A percentile compares a stretch with the other conserved stretches of the same genome.
Conservation (phyloP, 2,888 invertebrate genomes). For the Penaeus monodon region DNA sequence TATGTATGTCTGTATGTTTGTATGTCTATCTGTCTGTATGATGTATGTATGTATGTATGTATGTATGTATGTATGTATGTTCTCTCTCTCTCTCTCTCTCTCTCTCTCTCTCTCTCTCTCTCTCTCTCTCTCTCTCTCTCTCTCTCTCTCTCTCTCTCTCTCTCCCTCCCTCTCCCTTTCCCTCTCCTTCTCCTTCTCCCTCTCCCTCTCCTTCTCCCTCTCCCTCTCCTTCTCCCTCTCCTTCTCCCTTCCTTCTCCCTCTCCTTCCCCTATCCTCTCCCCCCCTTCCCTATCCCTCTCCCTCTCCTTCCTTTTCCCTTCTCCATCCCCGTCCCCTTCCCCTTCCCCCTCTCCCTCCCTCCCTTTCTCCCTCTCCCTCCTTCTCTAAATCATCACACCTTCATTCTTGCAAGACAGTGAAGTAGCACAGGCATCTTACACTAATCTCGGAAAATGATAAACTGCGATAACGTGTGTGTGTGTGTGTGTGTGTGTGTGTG, state of each 20-base stretch:
- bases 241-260: background rate
- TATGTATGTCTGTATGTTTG: too few species aligned
- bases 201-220: background rate
- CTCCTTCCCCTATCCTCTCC: too few species aligned
- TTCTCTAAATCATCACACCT: background rate
- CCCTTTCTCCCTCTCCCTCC: background rate
- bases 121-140: too few species aligned
- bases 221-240: background rate
- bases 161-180: background rate
- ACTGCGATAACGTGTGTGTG: background rate
- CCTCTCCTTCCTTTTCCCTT: background rate
- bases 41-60: too few species aligned
- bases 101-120: background rate
- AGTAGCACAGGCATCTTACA: too few species aligned
- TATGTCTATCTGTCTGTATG: too few species aligned
- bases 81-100: slow-evolving; percentile 15
- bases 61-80: too few species aligned
- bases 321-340: too few species aligned
- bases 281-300: too few species aligned
- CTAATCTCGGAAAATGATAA: too few species aligned
- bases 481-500: background rate
- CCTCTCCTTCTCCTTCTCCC: background rate
- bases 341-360: background rate
- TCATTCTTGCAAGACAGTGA: too few species aligned
- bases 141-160: background rate